Evolutionary conservation across 2,113 vertebrate species (phyloP).

Genomic region (Xiphophorus hellerii): DNA sequence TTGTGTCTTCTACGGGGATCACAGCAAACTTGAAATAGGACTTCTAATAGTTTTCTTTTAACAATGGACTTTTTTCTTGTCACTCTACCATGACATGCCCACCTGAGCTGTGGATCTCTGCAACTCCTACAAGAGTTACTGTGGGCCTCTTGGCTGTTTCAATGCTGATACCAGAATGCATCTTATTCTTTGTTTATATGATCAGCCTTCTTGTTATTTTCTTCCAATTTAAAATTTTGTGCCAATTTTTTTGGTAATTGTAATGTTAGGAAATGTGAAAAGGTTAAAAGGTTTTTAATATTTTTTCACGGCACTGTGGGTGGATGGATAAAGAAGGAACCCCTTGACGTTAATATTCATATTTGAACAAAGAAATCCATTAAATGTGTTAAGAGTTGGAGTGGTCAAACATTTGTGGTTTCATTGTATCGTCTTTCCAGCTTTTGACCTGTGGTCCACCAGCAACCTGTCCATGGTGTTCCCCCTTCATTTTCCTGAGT

Average conservation of each 20-base stretch:
- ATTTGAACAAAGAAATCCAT: constrained; percentile 25
- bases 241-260: background rate
- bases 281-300: background rate
- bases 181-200: too few species aligned
- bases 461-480: background rate
- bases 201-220: background rate
- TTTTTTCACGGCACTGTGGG: background rate
- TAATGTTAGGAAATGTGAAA: background rate
- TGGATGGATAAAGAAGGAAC: constrained; percentile 1
- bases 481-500: background rate
- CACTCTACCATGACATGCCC: background rate
- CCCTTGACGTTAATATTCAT: background rate
- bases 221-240: background rate
- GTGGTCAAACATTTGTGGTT: background rate
- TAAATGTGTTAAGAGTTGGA: constrained; percentile 2
- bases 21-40: background rate
- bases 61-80: background rate
- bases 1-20: background rate
- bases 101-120: too few species aligned
- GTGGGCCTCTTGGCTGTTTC: too few species aligned
- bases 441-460: background rate
- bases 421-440: background rate
- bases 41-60: background rate
- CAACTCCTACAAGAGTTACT: too few species aligned
- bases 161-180: background rate